Conservation (phyloP, 2,797 vertebrate genomes). For the Tympanoctomys barrerae region DNA sequence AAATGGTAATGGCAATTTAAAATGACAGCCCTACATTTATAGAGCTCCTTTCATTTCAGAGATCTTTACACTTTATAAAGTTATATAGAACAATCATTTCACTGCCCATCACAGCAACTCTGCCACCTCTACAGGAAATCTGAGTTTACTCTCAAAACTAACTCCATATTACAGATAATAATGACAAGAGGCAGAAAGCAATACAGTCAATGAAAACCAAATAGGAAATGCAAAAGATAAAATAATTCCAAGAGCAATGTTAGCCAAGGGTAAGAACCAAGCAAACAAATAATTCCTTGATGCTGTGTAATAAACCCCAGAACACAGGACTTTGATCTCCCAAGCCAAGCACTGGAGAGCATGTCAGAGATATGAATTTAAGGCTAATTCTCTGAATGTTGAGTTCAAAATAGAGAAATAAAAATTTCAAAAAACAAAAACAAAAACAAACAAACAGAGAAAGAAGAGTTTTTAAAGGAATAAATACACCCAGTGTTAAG, state of each 20-base stretch:
- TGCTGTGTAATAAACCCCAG: conserved; percentile 52
- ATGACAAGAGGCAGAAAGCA: conserved; percentile 68
- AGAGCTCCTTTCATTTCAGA: conserved; percentile 80
- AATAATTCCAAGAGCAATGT: conserved; percentile 48
- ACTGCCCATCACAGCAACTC: conserved; percentile 76
- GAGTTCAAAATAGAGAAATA: conserved; percentile 25
- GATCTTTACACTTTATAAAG: conserved; percentile 83
- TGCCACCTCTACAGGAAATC: conserved; percentile 80
- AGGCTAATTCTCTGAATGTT: conserved; percentile 59
- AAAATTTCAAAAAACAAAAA: neutral
- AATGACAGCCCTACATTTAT: conserved; percentile 84
- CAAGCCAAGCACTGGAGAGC: conserved; percentile 67
- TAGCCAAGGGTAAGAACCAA: conserved; percentile 53
- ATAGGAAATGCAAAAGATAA: conserved; percentile 58
- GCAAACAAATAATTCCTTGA: conserved; percentile 64
- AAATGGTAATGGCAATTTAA: conserved; percentile 83
- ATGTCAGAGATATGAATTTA: conserved; percentile 73
- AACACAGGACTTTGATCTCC: conserved; percentile 63
- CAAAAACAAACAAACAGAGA: neutral
- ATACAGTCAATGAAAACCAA: conserved; percentile 64
- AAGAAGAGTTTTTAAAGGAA: neutral
- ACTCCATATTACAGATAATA: conserved; percentile 76
- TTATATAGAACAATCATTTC: conserved; percentile 79
- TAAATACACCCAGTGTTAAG: neutral
- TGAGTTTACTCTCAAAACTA: conserved; percentile 73